Percentiles rank a stretch among this genome's conserved stretches.
Evolutionary conservation across 2,888 invertebrate species (phyloP).

Genomic region (Gymnocheta viridis): DNA sequence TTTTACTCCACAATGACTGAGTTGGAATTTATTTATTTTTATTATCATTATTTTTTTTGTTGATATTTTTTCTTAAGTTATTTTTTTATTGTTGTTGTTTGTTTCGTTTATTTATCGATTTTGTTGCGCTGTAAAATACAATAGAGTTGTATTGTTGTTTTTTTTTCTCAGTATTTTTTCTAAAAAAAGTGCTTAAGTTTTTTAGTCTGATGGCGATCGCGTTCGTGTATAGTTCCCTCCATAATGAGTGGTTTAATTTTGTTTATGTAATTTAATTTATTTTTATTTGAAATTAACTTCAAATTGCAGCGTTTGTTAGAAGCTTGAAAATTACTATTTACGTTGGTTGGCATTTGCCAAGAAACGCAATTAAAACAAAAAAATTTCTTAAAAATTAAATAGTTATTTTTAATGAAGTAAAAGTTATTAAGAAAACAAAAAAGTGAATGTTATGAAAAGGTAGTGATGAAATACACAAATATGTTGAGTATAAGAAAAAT

Average conservation of each 20-base stretch:
- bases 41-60: slow-evolving; percentile 39
- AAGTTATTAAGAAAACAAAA: no score
- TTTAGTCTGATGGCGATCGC: slow-evolving; percentile 71
- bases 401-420: slow-evolving; percentile 13
- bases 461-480: slow-evolving; percentile 1
- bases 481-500: background rate
- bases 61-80: slow-evolving; percentile 44
- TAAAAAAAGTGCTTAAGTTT: slow-evolving; percentile 64
- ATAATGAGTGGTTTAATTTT: slow-evolving; percentile 48
- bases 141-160: slow-evolving; percentile 33
- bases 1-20: slow-evolving; percentile 59
- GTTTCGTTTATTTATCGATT: slow-evolving; percentile 63
- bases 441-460: slow-evolving; percentile 13
- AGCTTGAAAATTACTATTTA: slow-evolving; percentile 13
- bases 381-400: slow-evolving; percentile 56
- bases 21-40: slow-evolving; percentile 55
- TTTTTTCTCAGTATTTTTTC: slow-evolving; percentile 60
- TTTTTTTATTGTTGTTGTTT: slow-evolving; percentile 54
- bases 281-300: slow-evolving; percentile 6
- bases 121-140: slow-evolving; percentile 46
- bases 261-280: slow-evolving; percentile 3
- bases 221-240: slow-evolving; percentile 69
- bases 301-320: slow-evolving; percentile 3
- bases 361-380: slow-evolving; percentile 29
- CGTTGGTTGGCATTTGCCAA: slow-evolving; percentile 23